Base-by-base conservation (phyloP, 2,888 invertebrate species). In the Cancer borealis region DNA sequence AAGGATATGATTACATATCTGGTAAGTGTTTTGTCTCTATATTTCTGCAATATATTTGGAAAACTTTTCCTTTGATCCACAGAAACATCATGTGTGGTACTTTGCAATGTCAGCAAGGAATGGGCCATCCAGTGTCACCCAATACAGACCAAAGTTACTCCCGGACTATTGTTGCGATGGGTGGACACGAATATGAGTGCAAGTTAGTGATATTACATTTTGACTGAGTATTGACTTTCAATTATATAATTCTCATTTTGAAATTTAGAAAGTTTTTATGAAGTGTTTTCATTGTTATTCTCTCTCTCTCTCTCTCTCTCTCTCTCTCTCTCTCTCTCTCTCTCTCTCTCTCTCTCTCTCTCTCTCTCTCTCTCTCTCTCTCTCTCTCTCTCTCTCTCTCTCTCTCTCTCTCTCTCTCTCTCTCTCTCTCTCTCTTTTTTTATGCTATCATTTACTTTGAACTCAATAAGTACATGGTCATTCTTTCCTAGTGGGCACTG, bases 31-130 rank as follows among this genome's bases (percentile, higher is more conserved):
- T 30, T 39, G 10, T 4, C 10, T 12, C 39, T n/a, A 14, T 39
- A 6, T 84, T 84, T 39, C 12, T 84, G 39, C 8, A 30, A 49
- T 60, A 46, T 17, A 39, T 91, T 46, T 12, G 79, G 14, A 79
- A 79, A 4, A 1, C 21, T 12, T 30, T 49, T 17, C 88, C 60
- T 45, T 66, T 46, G 30, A 54, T 21, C 73, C 96, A 26, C 96
- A 98, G 98, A 96, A 98, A 99, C 97, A 98, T 99, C 49, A 97
- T 98, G 96, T 99, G 99, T 96, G 99, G 99, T 21, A 98, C 99
- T 0, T 97, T 99, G 95, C 99, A 99, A 96, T 99, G 99, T 96
- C 98, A 98, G 96, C 97, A 98, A 95, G 99, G 99, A 17, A 98
- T 98, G 96, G 97, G 98, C 91, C 98, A 98, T 96, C 99, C 99